Base-by-base conservation (phyloP, 2,888 invertebrate species). In the Ferrisia virgata region DNA sequence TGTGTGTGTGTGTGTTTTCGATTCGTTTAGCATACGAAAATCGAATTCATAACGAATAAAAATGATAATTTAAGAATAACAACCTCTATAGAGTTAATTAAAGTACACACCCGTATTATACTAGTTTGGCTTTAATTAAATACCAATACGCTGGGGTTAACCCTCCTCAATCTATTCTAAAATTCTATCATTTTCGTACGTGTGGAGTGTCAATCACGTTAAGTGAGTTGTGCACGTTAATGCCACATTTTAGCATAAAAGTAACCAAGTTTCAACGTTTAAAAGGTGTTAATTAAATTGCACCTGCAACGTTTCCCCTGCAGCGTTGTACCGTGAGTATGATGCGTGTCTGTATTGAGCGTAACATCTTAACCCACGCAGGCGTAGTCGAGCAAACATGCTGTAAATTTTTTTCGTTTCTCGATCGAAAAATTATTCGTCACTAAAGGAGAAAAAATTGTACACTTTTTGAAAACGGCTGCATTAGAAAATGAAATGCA, bases 251-350 rank as follows among this genome's bases (percentile, higher is more conserved):
- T 25, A 28, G 11, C 8, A 11, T 9, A n/a, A n/a, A n/a, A n/a
- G n/a, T n/a, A 25, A 64, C 64, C 9, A 64, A 64, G 64, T 64
- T 64, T 64, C 28, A 13, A 13, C 64, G 64, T 64, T 64, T 64
- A 64, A 64, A 64, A 64, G 64, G 28, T 64, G 64, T 64, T 64
- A 64, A 64, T 64, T 64, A 64, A 64, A 64, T 64, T 64, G 64
- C 64, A 64, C 28, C 25, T 11, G 64, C 64, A 28, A 64, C 28
- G 25, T n/a, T n/a, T n/a, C 43, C 64, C 28, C 1, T 47, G n/a
- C n/a, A n/a, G n/a, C n/a, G n/a, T n/a, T n/a, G n/a, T n/a, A n/a
- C n/a, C n/a, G n/a, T n/a, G n/a, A n/a, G n/a, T n/a, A n/a, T n/a
- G n/a, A n/a, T n/a, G n/a, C n/a, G n/a, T n/a, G n/a, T n/a, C n/a